These are phyloP conservation scores for Ptychadena robeensis DNA, from an alignment of 2,797 vertebrate species.

Conservation along the genomic window DNA sequence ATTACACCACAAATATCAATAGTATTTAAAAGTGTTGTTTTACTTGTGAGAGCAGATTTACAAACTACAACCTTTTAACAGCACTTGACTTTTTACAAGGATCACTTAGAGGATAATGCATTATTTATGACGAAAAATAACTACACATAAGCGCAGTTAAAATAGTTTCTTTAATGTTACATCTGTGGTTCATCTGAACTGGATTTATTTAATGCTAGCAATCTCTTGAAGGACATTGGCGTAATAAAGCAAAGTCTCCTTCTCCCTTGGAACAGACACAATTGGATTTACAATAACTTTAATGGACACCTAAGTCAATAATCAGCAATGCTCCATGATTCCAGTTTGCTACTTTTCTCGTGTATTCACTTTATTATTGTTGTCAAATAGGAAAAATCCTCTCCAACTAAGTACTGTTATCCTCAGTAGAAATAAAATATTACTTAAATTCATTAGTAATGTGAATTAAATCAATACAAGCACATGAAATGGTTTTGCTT, in stretches of 20 bases:
- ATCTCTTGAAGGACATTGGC: constrained; percentile 52
- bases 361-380: constrained; percentile 64
- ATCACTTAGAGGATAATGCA: constrained; percentile 38
- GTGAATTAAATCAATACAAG: not conserved
- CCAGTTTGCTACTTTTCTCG: constrained; percentile 63
- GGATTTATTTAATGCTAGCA: constrained; percentile 53
- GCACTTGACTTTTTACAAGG: constrained; percentile 18
- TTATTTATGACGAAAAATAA: constrained; percentile 34
- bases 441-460: not conserved
- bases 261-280: constrained; percentile 63
- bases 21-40: not conserved
- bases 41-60: not conserved
- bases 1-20: constrained; percentile 22
- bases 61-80: constrained; percentile 31
- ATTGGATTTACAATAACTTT: constrained; percentile 64
- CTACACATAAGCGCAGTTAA: constrained; percentile 30
- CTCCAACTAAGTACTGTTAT: not conserved
- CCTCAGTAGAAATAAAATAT: not conserved
- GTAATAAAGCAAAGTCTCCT: constrained; percentile 65
- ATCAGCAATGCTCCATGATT: constrained; percentile 66
- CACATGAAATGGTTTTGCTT: not conserved
- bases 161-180: constrained; percentile 44
- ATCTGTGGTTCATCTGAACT: constrained; percentile 48
- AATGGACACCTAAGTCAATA: constrained; percentile 61
- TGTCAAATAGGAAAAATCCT: not conserved